Evolutionary conservation across 2,113 vertebrate genomes (phyloP), one percentile per base, ranked within the genome.

Genomic region (Ranitomeya imitator): DNA sequence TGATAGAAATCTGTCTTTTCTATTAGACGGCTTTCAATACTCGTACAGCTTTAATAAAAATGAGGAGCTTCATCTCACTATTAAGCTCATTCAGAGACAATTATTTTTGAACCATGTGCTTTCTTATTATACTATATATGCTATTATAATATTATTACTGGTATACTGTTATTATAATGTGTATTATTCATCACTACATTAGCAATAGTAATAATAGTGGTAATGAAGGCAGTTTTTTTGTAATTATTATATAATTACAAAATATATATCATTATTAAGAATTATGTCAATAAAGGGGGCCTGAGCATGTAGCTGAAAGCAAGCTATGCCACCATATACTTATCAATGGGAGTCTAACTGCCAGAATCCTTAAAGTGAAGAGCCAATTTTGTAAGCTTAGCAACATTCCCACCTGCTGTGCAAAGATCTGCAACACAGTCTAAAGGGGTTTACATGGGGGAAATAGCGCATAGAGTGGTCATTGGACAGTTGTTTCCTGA

Each of bases 1-100:
- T 55, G 63, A 84, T 71, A 71, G 82, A 84, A 84, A 84, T 84
- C 82, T 84, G 82, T 84, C 51, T 84, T 84, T 69, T n/a, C 13
- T 84, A 84, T 84, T 84, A 84, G 67, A 69, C 45, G 52, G 45
- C 26, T 54, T 84, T 84, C 23, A 84, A 15, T 84, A 23, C 67
- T 61, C 11, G 11, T 31, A 16, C 15, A 37, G 26, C 15, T 18
- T 61, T 37, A 26, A 61, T 61, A 55, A 61, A 81, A 81, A 19
- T 26, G 3, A 37, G 78, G 11, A 37, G 37, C 4, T 76, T 81
- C 26, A 61, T 31, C 79, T 23, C 10, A 37, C 79, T 18, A 55
- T 37, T 15, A 60, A 60, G 23, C 3, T 81, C 15, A 18, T 31
- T 81, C 31, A 61, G 14, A 2, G 12, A 31, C 4, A 80, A 16